Evolutionary conservation across 2,113 vertebrate genomes (phyloP).

Genomic region (Boleophthalmus pectinirostris): DNA sequence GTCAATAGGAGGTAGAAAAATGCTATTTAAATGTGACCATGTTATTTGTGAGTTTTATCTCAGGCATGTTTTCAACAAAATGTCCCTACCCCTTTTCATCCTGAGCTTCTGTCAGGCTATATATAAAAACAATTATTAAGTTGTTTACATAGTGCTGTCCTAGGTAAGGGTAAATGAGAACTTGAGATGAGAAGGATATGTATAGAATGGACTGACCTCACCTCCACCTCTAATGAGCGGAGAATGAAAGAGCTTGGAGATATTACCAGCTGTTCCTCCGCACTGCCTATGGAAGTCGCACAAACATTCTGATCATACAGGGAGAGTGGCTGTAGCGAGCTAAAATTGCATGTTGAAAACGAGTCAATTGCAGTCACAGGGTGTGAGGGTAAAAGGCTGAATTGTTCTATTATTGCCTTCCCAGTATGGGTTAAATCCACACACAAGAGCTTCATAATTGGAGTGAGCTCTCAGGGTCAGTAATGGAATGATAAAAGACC

Average conservation of each 20-base stretch:
- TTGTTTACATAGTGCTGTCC: no score
- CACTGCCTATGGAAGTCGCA: constrained; percentile 58
- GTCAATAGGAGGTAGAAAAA: no score
- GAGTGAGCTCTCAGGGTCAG: constrained; percentile 27
- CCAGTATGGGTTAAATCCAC: constrained; percentile 16
- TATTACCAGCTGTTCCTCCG: constrained; percentile 17
- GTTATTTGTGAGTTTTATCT: no score
- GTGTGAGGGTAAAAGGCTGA: constrained; percentile 10
- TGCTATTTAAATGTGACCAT: no score
- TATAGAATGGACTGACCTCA: no score
- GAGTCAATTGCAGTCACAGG: constrained; percentile 46
- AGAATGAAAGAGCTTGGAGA: background rate
- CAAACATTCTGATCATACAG: constrained; percentile 27
- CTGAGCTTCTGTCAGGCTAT: no score
- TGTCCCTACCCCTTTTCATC: no score
- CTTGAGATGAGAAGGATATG: no score
- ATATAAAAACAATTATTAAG: no score
- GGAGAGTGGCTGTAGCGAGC: constrained; percentile 24
- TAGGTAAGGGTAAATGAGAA: no score
- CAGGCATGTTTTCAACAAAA: no score
- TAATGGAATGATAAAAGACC: constrained; percentile 27
- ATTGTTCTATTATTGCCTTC: constrained; percentile 4
- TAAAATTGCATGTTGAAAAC: constrained; percentile 35
- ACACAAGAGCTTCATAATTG: constrained; percentile 27
- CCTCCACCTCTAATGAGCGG: no score